Conservation (phyloP, 1,140 invertebrate genomes). For the Drosophila lowei region DNA sequence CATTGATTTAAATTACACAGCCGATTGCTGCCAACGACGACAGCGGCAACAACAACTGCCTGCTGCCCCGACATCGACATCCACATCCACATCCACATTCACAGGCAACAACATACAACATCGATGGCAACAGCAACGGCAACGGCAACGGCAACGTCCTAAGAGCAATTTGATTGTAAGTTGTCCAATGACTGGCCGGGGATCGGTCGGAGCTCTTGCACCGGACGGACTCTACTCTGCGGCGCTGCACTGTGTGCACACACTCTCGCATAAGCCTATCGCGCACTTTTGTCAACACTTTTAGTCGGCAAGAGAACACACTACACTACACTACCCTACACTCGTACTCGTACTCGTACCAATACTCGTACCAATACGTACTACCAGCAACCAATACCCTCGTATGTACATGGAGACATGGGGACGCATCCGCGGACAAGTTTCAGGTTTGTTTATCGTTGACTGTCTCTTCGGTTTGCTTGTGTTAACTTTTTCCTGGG, state of each 20-base stretch:
- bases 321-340: slow-evolving; percentile 26
- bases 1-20: slow-evolving; percentile 82
- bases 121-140: slow-evolving; percentile 5
- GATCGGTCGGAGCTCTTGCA: slow-evolving; percentile 41
- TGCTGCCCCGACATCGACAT: not conserved
- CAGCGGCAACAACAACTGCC: slow-evolving; percentile 50
- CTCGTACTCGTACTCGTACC: slow-evolving; percentile 48
- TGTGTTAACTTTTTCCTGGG: slow-evolving; percentile 57
- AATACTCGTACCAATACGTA: no score
- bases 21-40: slow-evolving; percentile 69
- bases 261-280: slow-evolving; percentile 61
- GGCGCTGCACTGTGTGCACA: slow-evolving; percentile 12
- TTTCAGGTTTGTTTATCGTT: slow-evolving; percentile 72
- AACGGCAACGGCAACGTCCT: slow-evolving; percentile 57
- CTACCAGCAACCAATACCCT: not conserved
- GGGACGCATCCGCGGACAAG: slow-evolving; percentile 60
- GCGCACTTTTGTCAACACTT: slow-evolving; percentile 81
- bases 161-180: slow-evolving; percentile 69
- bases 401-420: slow-evolving; percentile 18
- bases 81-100: slow-evolving; percentile 1
- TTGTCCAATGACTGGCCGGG: slow-evolving; percentile 56
- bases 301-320: slow-evolving; percentile 60
- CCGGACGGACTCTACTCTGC: no score
- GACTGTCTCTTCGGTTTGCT: slow-evolving; percentile 47
- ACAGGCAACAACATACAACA: no score